Base-by-base conservation (phyloP, 2,797 vertebrate species). In the Enteromius unitaeniatus region DNA sequence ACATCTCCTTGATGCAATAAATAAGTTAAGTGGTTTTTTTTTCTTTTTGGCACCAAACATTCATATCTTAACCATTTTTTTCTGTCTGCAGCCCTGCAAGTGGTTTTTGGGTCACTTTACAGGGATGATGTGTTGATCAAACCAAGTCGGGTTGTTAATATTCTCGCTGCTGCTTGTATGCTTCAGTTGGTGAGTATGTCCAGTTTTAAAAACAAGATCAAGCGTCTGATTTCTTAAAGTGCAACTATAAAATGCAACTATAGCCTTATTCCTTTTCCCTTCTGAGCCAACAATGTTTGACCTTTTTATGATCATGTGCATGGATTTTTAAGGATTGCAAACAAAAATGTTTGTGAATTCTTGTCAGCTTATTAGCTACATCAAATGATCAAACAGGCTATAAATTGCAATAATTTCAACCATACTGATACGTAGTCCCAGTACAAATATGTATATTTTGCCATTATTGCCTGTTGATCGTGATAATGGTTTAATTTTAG, bases 71-170 rank as follows among this genome's bases (percentile, higher is more conserved):
- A 34, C 19, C 19, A 26, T 42, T 21, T 42, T 45, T 3, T 55
- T 58, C n/a, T 55, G 5, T 0, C 13, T 40, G 85, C 84, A 99
- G 98, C 98, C 84, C 94, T 99, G 1, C 98, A 99, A 92, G 97
- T 99, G 34, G 97, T 97, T 0, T 99, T 99, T 91, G 98, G 98
- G 69, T 99, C 98, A 0, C 92, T 99, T 21, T 99, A 99, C 91
- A 95, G 98, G 37, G 98, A 99, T 0, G 98, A 99, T 14, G 97
- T 99, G 40, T 91, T 99, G 79, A 97, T 99, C 88, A 98, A 98
- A 78, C 97, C 98, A 88, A 97, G 97, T 84, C 95, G 96, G 49
- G 98, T 98, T 1, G 93, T 99, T 87, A 96, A 97, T 85, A 96
- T 99, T 88, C 93, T 99, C 70, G 97, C 98, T 3, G 97, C 97